Percentiles rank a stretch among this genome's conserved stretches.
Conservation (phyloP, 2,113 vertebrate species). For the Uria aalge region DNA sequence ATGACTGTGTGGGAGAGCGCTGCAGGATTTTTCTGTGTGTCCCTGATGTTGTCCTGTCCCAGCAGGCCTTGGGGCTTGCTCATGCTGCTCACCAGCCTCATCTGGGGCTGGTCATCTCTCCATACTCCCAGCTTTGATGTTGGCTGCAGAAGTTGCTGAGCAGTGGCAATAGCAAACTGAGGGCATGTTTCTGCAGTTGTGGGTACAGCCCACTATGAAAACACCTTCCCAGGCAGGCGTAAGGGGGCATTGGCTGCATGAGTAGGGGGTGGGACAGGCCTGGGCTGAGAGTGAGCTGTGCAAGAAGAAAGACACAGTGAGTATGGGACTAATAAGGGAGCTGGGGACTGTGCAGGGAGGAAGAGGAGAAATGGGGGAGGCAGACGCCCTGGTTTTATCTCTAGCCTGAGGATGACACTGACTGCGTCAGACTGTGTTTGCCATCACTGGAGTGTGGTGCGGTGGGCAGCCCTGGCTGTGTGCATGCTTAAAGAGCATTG, state of each 20-base stretch:
- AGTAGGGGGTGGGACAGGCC: neutral
- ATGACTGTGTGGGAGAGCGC: neutral
- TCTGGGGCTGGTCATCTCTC: neutral
- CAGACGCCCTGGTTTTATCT: neutral
- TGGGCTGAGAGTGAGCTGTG: neutral
- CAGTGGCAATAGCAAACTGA: neutral
- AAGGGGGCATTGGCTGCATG: neutral
- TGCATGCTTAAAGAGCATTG: neutral
- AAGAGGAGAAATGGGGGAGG: neutral
- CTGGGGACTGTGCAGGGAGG: neutral
- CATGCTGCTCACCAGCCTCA: neutral
- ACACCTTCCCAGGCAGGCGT: fast-evolving
- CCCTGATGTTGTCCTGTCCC: neutral
- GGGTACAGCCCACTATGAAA: neutral
- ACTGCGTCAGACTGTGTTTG: neutral
- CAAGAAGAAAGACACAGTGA: neutral
- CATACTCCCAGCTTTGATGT: neutral
- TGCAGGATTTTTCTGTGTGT: neutral
- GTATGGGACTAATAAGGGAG: neutral
- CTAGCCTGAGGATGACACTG: neutral
- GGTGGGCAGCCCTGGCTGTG: neutral
- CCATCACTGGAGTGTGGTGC: neutral
- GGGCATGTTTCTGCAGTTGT: neutral
- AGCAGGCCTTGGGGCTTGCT: neutral
- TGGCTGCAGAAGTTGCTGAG: neutral